Conservation (phyloP, 2,113 vertebrate species). For the Hippocampus abdominalis region DNA sequence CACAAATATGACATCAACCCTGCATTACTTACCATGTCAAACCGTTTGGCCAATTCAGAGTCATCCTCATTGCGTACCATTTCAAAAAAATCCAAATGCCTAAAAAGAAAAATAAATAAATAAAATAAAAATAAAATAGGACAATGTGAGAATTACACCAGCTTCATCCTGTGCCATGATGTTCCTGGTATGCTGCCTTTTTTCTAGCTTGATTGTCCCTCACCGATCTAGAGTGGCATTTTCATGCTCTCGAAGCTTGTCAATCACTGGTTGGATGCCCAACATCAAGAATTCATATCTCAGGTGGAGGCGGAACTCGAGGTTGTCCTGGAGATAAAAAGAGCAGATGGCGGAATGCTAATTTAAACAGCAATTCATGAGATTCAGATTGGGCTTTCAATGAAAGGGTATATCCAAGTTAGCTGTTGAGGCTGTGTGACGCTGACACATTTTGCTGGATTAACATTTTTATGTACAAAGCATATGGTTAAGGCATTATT, state of each 20-base stretch:
- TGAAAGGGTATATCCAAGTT: too few relatives aligned
- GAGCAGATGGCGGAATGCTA: not conserved
- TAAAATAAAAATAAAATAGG: too few relatives aligned
- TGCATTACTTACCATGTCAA: slow-evolving; percentile 82
- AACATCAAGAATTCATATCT: slow-evolving; percentile 97
- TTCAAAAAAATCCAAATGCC: slow-evolving; percentile 98
- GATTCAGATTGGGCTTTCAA: too few relatives aligned
- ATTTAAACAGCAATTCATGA: too few relatives aligned
- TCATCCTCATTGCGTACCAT: slow-evolving; percentile 98
- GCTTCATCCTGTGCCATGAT: not conserved
- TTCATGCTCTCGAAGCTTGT: slow-evolving; percentile 91
- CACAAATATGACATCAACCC: not conserved
- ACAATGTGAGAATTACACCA: not conserved
- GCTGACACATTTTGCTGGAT: too few relatives aligned
- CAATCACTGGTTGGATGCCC: slow-evolving; percentile 95
- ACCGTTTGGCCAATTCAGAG: slow-evolving; percentile 86
- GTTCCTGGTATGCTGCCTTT: not conserved
- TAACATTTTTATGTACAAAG: not conserved
- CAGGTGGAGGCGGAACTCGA: slow-evolving; percentile 94
- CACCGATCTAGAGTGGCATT: slow-evolving; percentile 94
- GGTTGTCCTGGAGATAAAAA: slow-evolving; percentile 78
- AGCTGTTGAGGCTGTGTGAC: too few relatives aligned
- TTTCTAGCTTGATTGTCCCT: slow-evolving; percentile 22
- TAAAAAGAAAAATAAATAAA: slow-evolving; percentile 48
- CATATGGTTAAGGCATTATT: not conserved